phyloP scores from a whole-genome alignment of 1,140 invertebrate genomes.

The Steinernema khuongi region DNA sequence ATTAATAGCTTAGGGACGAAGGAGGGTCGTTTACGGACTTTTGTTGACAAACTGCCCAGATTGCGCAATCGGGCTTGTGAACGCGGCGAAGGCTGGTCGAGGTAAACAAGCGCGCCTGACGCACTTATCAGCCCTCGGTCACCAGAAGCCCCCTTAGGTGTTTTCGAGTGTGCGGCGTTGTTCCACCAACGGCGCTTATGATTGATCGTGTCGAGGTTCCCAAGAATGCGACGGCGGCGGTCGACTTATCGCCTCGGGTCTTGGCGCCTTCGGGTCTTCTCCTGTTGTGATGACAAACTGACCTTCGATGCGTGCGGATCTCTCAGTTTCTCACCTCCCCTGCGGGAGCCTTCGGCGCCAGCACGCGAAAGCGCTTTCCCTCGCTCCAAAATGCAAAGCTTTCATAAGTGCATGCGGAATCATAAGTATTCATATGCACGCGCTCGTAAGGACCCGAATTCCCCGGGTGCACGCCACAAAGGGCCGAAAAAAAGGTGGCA shows the following conservation, averaged over 20 bases:
- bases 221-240: background rate
- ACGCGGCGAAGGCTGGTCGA: background rate
- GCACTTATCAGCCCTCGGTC: background rate
- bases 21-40: background rate
- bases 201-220: background rate
- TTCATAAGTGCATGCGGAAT: too few species aligned
- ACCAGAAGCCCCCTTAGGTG: background rate
- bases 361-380: background rate
- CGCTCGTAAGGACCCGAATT: too few species aligned
- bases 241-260: constrained; percentile 7
- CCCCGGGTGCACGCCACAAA: background rate
- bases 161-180: background rate
- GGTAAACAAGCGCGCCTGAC: background rate
- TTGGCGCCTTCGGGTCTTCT: constrained; percentile 8
- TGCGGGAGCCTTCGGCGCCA: background rate
- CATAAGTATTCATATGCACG: too few species aligned
- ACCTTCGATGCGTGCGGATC: background rate
- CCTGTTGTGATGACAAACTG: background rate
- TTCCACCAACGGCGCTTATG: background rate
- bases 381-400: background rate
- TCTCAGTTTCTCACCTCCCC: background rate
- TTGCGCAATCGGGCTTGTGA: background rate
- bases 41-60: background rate
- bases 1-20: background rate
- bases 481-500: too few species aligned